Evolutionary conservation across 2,113 vertebrate genomes (phyloP).

Genomic region (Alligator mississippiensis): DNA sequence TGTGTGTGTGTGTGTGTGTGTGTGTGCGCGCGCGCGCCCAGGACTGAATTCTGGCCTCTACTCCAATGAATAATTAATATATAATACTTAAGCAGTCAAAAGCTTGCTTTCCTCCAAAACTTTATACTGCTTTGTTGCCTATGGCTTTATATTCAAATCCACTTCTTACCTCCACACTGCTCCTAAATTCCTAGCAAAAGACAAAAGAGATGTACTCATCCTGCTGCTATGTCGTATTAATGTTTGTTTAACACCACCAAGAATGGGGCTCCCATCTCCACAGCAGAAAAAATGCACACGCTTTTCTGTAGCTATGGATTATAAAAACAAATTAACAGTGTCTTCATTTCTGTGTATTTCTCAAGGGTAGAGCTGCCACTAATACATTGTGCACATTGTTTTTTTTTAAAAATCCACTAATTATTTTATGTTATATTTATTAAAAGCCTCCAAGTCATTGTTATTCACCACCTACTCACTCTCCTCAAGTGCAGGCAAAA

Average conservation of each 20-base stretch:
- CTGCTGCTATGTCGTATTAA: slow-evolving; percentile 32
- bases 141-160: slow-evolving; percentile 47
- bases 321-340: slow-evolving; percentile 41
- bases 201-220: slow-evolving; percentile 53
- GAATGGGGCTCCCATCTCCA: neutral
- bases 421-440: slow-evolving; percentile 69
- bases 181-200: slow-evolving; percentile 58
- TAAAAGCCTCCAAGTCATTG: slow-evolving; percentile 51
- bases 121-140: slow-evolving; percentile 36
- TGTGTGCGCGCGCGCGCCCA: neutral
- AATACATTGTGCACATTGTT: slow-evolving; percentile 17
- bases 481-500: slow-evolving; percentile 59
- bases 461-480: slow-evolving; percentile 51
- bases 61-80: neutral
- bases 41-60: neutral
- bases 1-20: neutral
- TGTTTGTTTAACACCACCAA: slow-evolving; percentile 44
- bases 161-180: slow-evolving; percentile 20
- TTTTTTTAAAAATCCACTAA: slow-evolving; percentile 48
- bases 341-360: slow-evolving; percentile 41
- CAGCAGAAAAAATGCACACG: neutral
- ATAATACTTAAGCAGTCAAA: neutral
- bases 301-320: neutral
- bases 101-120: neutral
- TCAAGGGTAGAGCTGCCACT: neutral